A percentile compares a stretch with the other conserved stretches of the same genome.
Evolutionary conservation across 2,888 invertebrate species (phyloP).

Genomic region (Achlya flavicornis): DNA sequence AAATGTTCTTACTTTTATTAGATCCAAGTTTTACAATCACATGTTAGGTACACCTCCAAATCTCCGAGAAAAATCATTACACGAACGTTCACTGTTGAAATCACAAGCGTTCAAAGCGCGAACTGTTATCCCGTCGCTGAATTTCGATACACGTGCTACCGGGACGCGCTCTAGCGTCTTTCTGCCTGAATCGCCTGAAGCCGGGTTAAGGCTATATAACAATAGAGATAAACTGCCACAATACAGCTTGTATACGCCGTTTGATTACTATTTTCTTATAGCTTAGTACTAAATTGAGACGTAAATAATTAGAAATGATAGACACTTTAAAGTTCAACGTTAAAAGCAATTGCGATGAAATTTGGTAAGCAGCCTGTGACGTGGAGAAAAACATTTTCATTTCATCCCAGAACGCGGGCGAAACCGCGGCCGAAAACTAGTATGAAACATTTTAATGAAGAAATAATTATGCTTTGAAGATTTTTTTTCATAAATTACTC

Average conservation of each 20-base stretch:
- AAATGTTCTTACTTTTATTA: neutral
- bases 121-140: neutral
- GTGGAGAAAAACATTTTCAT: too few species aligned
- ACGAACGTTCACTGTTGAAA: slow-evolving; percentile 3
- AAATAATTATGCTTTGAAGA: too few species aligned
- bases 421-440: too few species aligned
- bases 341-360: too few species aligned
- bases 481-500: neutral
- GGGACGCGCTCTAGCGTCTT: slow-evolving; percentile 11
- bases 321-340: too few species aligned
- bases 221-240: slow-evolving; percentile 4
- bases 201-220: neutral
- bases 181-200: slow-evolving; percentile 10
- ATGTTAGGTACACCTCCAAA: neutral
- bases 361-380: too few species aligned
- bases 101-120: slow-evolving; percentile 3
- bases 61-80: slow-evolving; percentile 1
- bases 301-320: too few species aligned
- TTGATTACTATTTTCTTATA: neutral
- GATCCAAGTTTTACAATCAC: neutral
- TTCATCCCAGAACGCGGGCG: too few species aligned
- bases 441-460: too few species aligned
- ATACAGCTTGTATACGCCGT: neutral
- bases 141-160: slow-evolving; percentile 2
- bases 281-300: neutral